phyloP scores from a whole-genome alignment of 2,113 vertebrate species.

The Furnarius figulus region DNA sequence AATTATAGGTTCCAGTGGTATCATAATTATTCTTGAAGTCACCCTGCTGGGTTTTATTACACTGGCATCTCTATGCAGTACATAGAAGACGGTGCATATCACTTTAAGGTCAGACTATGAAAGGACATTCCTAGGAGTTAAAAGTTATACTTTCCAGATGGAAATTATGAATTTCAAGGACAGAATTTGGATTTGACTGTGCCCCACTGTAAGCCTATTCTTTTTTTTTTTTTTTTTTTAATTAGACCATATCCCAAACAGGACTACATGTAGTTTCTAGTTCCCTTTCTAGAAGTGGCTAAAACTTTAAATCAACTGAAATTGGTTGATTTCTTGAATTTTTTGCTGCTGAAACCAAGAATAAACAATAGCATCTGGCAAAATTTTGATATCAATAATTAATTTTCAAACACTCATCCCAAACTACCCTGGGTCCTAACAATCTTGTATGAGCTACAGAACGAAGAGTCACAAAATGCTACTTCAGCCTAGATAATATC shows the following conservation, averaged over 20 bases:
- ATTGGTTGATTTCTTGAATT: neutral
- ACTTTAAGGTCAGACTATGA: neutral
- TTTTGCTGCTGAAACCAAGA: neutral
- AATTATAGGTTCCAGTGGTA: slow-evolving; percentile 3
- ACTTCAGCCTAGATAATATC: neutral
- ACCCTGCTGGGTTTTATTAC: slow-evolving; percentile 4
- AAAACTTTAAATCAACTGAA: neutral
- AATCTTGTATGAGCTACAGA: neutral
- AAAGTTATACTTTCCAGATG: slow-evolving; percentile 27
- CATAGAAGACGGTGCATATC: neutral
- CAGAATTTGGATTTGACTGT: neutral
- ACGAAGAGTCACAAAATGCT: neutral
- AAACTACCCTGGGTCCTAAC: neutral
- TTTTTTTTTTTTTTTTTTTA: neutral
- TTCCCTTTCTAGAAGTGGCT: neutral
- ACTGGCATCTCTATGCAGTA: neutral
- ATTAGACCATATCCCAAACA: neutral
- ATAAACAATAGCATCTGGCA: neutral
- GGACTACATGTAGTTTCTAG: neutral
- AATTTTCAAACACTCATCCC: neutral
- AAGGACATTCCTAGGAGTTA: slow-evolving; percentile 29
- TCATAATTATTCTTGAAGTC: neutral
- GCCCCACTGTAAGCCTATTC: neutral
- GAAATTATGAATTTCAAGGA: neutral
- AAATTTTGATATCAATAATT: neutral